Percentiles rank a stretch among this genome's conserved stretches.
Evolutionary conservation across 2,113 vertebrate species (phyloP).

Genomic region (Poecile atricapillus): DNA sequence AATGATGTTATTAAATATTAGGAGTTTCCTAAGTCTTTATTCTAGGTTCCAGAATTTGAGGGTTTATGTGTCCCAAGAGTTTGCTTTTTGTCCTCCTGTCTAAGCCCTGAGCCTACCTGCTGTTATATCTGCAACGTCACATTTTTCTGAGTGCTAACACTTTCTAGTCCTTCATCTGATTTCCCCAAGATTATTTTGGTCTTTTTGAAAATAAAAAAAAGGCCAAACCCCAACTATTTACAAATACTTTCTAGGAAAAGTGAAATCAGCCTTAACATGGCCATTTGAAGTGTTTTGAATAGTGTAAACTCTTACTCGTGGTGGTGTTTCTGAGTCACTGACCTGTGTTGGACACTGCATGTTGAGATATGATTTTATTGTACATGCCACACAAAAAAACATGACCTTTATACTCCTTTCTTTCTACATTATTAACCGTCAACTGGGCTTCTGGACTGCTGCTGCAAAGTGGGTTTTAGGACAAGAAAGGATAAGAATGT

Average conservation of each 20-base stretch:
- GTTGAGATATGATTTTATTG: not conserved
- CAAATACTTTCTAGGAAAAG: not conserved
- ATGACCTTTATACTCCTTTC: not conserved
- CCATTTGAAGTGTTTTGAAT: not conserved
- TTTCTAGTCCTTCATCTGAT: not conserved
- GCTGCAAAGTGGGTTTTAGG: not conserved
- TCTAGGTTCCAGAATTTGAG: not conserved
- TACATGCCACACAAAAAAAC: not conserved
- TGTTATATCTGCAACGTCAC: not conserved
- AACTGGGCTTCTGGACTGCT: not conserved
- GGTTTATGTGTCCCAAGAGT: not conserved
- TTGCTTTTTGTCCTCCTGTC: not conserved
- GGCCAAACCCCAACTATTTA: fast-evolving
- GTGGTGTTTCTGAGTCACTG: not conserved
- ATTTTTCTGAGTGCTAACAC: not conserved
- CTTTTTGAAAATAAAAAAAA: not conserved
- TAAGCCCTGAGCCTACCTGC: not conserved
- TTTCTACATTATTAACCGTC: not conserved
- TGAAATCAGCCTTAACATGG: fast-evolving
- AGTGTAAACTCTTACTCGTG: not conserved
- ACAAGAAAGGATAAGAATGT: not conserved
- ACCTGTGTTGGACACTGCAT: not conserved
- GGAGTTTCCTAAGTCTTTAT: not conserved
- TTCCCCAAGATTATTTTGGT: not conserved
- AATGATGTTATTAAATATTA: not conserved